Evolutionary conservation across 2,797 vertebrate genomes (phyloP), one percentile per base, ranked within the genome.

Genomic region (Pristis pectinata): DNA sequence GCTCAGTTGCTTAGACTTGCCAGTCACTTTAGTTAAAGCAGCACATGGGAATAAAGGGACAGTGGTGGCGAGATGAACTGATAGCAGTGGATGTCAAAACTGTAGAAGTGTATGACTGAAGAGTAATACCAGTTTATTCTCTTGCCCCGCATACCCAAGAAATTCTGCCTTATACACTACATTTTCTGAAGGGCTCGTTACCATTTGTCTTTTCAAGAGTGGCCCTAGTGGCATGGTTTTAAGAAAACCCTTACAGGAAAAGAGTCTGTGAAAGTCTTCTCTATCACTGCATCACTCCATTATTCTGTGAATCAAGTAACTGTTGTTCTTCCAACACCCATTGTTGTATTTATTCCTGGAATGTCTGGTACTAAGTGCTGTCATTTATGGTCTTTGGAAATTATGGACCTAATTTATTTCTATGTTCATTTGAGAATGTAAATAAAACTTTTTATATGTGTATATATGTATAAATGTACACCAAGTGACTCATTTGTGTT

Each of bases 371-470:
- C 74, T 53, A 74, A 94, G 30, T 94, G 70, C 64, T 15, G 27
- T 74, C 70, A 27, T 74, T 17, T 34, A 34, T 94, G 92, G 70
- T 94, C 92, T 94, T 92, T 94, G 70, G 91, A 67, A 76, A 74
- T 76, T 94, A 92, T 94, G 92, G 92, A 53, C 92, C 64, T 94
- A 94, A 94, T 94, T 94, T 94, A 74, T 94, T 74, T 74, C 41
- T 34, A 72, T 93, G 70, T 94, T 94, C 70, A 76, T 94, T 94
- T 91, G 11, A 76, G 44, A 94, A 94, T 76, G 70, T 94, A 94
- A 94, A 94, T 94, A 94, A 72, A 94, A 9, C 8, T 15, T 53
- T 74, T 93, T 74, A 5, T 41, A 30, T 72, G 72, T 76, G 53
- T 49, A 72, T 44, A 74, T 44, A 44, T 44, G 44, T 3, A n/a